phyloP scores from a whole-genome alignment of 1,140 invertebrate species.

The Pararge aegeria region DNA sequence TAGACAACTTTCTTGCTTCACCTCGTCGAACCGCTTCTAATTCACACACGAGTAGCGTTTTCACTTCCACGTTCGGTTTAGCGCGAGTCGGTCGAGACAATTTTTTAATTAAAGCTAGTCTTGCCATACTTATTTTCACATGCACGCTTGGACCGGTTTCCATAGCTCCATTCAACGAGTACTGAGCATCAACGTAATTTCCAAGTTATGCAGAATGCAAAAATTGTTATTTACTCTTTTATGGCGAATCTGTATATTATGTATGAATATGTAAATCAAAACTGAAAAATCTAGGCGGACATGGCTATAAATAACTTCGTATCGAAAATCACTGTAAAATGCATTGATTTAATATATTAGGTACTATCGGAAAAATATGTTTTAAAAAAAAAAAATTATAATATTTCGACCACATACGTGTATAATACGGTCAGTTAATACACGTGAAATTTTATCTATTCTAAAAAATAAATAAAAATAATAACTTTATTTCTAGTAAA shows the following conservation, averaged over 20 bases:
- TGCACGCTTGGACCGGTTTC: not conserved
- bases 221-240: not conserved
- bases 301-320: no score
- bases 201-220: constrained; percentile 1
- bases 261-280: no score
- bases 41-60: constrained; percentile 22
- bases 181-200: not conserved
- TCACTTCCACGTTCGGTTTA: constrained; percentile 16
- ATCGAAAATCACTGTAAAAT: no score
- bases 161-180: not conserved
- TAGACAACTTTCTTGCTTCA: constrained; percentile 23
- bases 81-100: constrained; percentile 2
- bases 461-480: no score
- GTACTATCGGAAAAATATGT: no score
- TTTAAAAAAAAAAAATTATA: no score
- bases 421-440: no score
- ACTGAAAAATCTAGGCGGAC: no score
- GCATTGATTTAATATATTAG: no score
- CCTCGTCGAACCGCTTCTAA: constrained; percentile 17
- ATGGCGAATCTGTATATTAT: not conserved
- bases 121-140: not conserved
- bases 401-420: no score
- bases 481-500: no score
- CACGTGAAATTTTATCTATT: no score
- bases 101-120: constrained; percentile 7